These are phyloP conservation scores for Euphonia xanthogaster DNA, from an alignment of 2,797 vertebrate species.

Conservation along the genomic window DNA sequence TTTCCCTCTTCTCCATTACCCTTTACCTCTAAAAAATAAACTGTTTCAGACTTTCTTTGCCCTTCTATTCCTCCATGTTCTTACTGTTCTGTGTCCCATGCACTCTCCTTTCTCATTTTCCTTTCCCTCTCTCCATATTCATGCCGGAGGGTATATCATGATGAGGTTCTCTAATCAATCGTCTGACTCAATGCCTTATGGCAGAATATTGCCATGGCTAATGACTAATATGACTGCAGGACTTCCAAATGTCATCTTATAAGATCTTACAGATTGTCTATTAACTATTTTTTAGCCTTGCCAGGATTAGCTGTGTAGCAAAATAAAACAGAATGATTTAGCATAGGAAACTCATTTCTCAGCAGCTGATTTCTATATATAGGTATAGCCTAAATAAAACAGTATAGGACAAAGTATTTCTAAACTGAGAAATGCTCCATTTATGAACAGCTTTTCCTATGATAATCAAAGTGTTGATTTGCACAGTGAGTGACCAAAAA, in stretches of 20 bases:
- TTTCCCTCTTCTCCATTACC: not conserved
- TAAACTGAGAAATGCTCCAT: not conserved
- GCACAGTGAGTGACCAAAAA: not conserved
- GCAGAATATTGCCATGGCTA: slow-evolving; percentile 59
- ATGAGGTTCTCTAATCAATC: slow-evolving; percentile 55
- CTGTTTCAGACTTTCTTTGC: not conserved
- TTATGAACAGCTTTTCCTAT: slow-evolving; percentile 1
- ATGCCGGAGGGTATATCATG: not conserved
- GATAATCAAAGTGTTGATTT: not conserved
- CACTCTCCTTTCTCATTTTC: not conserved
- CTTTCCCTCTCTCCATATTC: not conserved
- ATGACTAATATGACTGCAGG: slow-evolving; percentile 56
- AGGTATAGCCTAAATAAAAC: not conserved
- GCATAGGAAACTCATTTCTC: slow-evolving; percentile 20
- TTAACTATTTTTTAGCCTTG: slow-evolving; percentile 30
- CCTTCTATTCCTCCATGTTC: not conserved
- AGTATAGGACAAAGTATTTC: not conserved
- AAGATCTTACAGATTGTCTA: slow-evolving; percentile 5
- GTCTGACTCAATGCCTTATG: slow-evolving; percentile 64
- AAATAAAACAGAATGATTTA: not conserved
- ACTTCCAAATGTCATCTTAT: slow-evolving; percentile 53
- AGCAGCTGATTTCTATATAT: slow-evolving; percentile 3
- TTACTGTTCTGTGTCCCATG: not conserved
- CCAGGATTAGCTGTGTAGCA: not conserved
- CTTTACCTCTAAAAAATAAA: not conserved